These are phyloP conservation scores for Zeus faber DNA, from an alignment of 2,113 vertebrate species.

Conservation along the genomic window DNA sequence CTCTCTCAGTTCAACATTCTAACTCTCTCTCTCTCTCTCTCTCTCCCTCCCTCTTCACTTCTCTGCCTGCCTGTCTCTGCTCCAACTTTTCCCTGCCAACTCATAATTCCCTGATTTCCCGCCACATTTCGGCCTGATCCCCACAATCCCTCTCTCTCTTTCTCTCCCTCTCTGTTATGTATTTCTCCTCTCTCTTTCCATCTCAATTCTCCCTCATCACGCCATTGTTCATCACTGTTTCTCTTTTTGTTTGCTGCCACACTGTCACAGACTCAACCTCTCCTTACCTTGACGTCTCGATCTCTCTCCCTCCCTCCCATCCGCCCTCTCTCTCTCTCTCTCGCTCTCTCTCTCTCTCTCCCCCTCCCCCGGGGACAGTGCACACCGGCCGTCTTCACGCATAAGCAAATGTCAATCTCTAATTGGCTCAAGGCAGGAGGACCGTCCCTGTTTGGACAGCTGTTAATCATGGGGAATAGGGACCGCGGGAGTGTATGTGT, in stretches of 20 bases:
- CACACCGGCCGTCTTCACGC: background rate
- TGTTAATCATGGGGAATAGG: constrained; percentile 32
- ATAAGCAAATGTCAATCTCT: constrained; percentile 31
- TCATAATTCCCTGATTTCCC: background rate
- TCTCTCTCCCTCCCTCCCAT: background rate
- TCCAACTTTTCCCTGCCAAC: background rate
- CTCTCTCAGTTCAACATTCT: too few relatives aligned
- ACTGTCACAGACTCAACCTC: background rate
- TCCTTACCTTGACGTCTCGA: background rate
- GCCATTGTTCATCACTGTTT: too few relatives aligned
- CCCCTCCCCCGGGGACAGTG: background rate
- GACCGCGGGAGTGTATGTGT: background rate
- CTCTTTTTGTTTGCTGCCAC: background rate
- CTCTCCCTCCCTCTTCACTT: background rate
- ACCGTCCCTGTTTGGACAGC: constrained; percentile 29
- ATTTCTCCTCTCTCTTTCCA: background rate
- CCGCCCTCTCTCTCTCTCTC: background rate
- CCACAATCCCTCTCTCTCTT: background rate
- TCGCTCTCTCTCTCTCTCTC: background rate
- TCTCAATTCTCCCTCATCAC: background rate
- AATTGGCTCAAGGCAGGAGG: constrained; percentile 31
- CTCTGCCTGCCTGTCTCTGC: background rate
- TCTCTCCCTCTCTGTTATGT: background rate
- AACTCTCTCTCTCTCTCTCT: background rate
- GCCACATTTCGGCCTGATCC: background rate